phyloP scores from a whole-genome alignment of 2,888 invertebrate genomes.

The Parthenolecanium corni region DNA sequence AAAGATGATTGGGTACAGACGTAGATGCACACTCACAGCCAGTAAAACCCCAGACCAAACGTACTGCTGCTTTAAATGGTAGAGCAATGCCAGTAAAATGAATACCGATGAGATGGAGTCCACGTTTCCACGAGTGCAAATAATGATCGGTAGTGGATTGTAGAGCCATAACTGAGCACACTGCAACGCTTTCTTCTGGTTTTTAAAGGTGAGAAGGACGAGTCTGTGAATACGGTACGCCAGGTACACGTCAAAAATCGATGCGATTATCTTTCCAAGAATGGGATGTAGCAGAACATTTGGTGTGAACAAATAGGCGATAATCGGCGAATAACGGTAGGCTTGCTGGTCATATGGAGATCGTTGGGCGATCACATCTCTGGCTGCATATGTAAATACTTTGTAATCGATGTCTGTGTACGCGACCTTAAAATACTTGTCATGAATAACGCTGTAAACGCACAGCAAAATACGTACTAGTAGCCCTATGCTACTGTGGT shows the following conservation, averaged over 20 bases:
- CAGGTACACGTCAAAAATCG: constrained; percentile 63
- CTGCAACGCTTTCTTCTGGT: constrained; percentile 31
- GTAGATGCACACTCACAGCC: constrained; percentile 80
- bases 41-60: constrained; percentile 61
- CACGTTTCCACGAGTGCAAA: constrained; percentile 89
- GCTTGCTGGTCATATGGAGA: constrained; percentile 86
- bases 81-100: constrained; percentile 62
- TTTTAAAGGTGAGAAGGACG: constrained; percentile 38
- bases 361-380: constrained; percentile 56
- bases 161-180: constrained; percentile 72
- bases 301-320: constrained; percentile 71
- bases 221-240: constrained; percentile 58
- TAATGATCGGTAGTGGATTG: constrained; percentile 82
- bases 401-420: constrained; percentile 96
- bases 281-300: constrained; percentile 58
- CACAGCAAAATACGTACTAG: constrained; percentile 57
- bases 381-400: constrained; percentile 90
- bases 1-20: constrained; percentile 84
- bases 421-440: constrained; percentile 57
- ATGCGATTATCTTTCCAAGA: constrained; percentile 81
- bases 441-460: constrained; percentile 67
- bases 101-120: constrained; percentile 81
- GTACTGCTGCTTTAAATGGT: constrained; percentile 47
- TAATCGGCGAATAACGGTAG: constrained; percentile 85
- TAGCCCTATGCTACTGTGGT: constrained; percentile 48